Evolutionary conservation across 2,888 invertebrate species (phyloP), one percentile per base, ranked within the genome.

Genomic region (Alsophila aescularia): DNA sequence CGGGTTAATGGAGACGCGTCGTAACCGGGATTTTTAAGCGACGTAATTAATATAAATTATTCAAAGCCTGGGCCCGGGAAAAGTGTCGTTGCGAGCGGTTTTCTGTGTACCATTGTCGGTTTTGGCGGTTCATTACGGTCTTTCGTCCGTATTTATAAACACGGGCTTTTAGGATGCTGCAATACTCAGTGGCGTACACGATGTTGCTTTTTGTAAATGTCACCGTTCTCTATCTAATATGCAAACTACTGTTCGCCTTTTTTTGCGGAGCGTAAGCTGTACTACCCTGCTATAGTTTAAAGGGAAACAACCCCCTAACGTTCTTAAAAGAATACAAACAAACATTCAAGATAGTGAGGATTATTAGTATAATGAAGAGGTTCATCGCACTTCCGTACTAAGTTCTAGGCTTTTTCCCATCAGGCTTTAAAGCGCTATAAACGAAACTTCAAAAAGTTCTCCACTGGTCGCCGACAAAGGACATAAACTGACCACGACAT

Each of bases 21-120:
- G 64, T 66, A 66, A 72, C 73, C 72, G 68, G 71, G 75, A 73
- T 74, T 75, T 75, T 73, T 70, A 75, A 77, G 70, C 72, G 76
- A 58, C 55, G 64, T 74, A 73, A 77, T 72, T 70, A 70, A 64
- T 60, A 62, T 55, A 53, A 56, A 64, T 62, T 53, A 60, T 61
- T 58, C 58, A 58, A 41, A 29, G 40, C 47, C 48, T 47, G 51
- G 14, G 36, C 27, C 3, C 13, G 53, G 36, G 5, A 49, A n/a
- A n/a, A 48, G 50, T 49, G 52, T 44, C 40, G 37, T 18, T 18
- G 43, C 41, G 50, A 45, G 55, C 40, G 32, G 45, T 49, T 45
- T 55, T 45, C 45, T 44, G 50, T 56, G 45, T 50, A 36, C 51
- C 41, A 32, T 51, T 56, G 50, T 56, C 50, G 49, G 52, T 37